Evolutionary conservation across 2,888 invertebrate genomes (phyloP).

Genomic region (Blastobasis adustella): DNA sequence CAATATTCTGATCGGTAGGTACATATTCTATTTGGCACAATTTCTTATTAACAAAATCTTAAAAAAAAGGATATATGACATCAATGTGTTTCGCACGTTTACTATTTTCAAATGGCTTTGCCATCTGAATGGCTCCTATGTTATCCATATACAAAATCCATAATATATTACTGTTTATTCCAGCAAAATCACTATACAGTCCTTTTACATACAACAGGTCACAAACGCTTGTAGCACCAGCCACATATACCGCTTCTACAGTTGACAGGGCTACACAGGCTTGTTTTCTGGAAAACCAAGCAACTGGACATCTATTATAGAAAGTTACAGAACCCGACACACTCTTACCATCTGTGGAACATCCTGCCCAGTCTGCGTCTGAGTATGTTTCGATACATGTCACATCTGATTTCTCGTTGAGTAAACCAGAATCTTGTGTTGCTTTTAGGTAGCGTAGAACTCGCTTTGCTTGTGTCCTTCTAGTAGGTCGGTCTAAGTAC

Average conservation of each 20-base stretch:
- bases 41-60: neutral
- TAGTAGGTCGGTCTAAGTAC: conserved; percentile 1
- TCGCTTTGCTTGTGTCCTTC: conserved; percentile 4
- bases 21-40: neutral
- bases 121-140: neutral
- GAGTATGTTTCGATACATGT: conserved; percentile 2
- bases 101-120: neutral
- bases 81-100: neutral
- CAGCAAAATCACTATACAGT: conserved; percentile 1
- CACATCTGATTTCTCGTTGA: neutral
- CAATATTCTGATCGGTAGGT: neutral
- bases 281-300: conserved; percentile 8
- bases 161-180: neutral
- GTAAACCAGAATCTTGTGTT: neutral
- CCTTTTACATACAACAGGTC: neutral
- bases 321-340: conserved; percentile 1
- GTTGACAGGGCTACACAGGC: conserved; percentile 5
- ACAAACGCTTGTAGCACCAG: conserved; percentile 1
- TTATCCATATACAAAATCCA: neutral
- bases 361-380: conserved; percentile 9
- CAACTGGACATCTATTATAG: neutral
- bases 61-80: neutral
- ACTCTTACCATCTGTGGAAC: conserved; percentile 1
- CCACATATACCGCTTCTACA: conserved; percentile 6
- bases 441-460: conserved; percentile 1